These are phyloP conservation scores for Sminthopsis crassicaudata DNA, from an alignment of 2,113 vertebrate genomes.

Conservation along the genomic window DNA sequence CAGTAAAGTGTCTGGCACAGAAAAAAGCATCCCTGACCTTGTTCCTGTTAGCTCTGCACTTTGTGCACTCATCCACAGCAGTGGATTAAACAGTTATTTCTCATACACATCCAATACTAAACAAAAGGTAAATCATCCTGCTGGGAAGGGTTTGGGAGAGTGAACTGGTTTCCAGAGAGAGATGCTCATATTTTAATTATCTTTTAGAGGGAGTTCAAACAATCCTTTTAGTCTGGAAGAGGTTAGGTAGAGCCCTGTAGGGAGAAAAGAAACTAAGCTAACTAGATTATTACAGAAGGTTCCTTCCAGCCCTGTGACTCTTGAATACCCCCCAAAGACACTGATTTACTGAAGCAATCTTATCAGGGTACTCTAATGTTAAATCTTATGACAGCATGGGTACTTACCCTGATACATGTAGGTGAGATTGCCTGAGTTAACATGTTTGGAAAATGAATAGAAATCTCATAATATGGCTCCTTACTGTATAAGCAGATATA, in stretches of 20 bases:
- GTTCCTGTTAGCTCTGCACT: background rate
- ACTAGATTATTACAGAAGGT: background rate
- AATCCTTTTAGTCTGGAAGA: slow-evolving; percentile 2
- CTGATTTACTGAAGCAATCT: background rate
- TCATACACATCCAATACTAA: background rate
- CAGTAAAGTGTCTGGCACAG: background rate
- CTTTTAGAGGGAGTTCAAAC: background rate
- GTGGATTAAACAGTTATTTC: background rate
- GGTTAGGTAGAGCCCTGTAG: slow-evolving; percentile 23
- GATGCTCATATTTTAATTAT: background rate
- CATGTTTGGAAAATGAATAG: slow-evolving; percentile 21
- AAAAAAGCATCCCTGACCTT: background rate
- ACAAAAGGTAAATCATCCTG: slow-evolving; percentile 2
- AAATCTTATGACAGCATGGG: background rate
- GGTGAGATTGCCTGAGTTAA: slow-evolving; percentile 8
- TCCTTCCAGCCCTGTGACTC: background rate
- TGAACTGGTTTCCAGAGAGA: slow-evolving; percentile 3
- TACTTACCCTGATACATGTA: background rate
- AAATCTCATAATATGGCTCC: background rate
- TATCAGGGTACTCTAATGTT: background rate
- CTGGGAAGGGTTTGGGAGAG: background rate
- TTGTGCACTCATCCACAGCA: background rate
- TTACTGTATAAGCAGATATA: background rate
- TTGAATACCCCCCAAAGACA: background rate
- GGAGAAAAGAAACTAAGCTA: background rate